phyloP scores from a whole-genome alignment of 2,888 invertebrate genomes.

The Teinopalpus imperialis region DNA sequence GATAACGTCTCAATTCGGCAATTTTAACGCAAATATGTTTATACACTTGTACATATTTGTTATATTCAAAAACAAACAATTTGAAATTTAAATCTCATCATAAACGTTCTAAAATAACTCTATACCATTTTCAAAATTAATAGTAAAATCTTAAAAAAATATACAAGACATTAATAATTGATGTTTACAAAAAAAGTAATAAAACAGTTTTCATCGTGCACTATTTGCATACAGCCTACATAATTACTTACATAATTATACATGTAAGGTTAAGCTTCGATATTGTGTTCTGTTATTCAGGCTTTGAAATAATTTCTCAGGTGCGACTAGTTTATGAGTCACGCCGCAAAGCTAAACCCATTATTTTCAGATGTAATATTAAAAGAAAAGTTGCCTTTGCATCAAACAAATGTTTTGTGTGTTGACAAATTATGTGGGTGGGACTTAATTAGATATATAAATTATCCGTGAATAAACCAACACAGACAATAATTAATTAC shows the following conservation, averaged over 20 bases:
- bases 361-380: conserved; percentile 13
- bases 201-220: not conserved
- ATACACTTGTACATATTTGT: too few species aligned
- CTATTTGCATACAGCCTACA: conserved; percentile 6
- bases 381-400: conserved; percentile 8
- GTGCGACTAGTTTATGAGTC: conserved; percentile 13
- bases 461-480: conserved; percentile 8
- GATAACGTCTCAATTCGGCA: conserved; percentile 17
- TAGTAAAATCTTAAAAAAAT: too few species aligned
- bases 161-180: too few species aligned
- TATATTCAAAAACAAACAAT: too few species aligned
- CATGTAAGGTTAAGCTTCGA: conserved; percentile 1
- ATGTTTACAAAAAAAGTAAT: too few species aligned
- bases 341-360: conserved; percentile 2
- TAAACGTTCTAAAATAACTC: too few species aligned
- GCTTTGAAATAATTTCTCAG: conserved; percentile 15
- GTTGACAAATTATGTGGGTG: conserved; percentile 13
- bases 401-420: conserved; percentile 5
- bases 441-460: conserved; percentile 7
- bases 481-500: not conserved
- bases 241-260: conserved; percentile 18
- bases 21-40: not conserved
- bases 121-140: not conserved
- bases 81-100: not conserved
- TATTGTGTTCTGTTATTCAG: conserved; percentile 4